These are phyloP conservation scores for Sciaenops ocellatus DNA, from an alignment of 2,797 vertebrate genomes.

Conservation along the genomic window DNA sequence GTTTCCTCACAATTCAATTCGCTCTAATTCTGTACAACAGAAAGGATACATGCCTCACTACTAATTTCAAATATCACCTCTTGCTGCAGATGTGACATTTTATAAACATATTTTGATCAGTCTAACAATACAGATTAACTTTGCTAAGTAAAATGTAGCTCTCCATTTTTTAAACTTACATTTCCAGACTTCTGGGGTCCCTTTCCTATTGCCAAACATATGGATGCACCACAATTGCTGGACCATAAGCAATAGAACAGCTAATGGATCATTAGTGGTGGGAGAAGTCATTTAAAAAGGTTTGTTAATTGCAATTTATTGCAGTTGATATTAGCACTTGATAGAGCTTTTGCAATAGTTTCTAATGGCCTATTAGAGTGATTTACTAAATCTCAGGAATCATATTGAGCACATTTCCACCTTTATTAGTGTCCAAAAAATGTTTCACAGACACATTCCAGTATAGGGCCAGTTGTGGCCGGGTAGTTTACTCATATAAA, in stretches of 20 bases:
- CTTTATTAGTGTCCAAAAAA: background rate
- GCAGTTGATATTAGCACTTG: conserved; percentile 48
- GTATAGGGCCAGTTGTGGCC: background rate
- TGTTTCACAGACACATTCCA: background rate
- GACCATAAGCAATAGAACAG: conserved; percentile 62
- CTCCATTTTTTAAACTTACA: conserved; percentile 10
- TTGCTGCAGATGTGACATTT: conserved; percentile 11
- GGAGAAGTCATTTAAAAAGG: conserved; percentile 73
- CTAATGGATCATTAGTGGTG: conserved; percentile 79
- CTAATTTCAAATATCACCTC: conserved; percentile 7
- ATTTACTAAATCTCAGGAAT: conserved; percentile 77
- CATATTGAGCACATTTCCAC: conserved; percentile 2
- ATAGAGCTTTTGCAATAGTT: conserved; percentile 62
- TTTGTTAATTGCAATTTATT: conserved; percentile 84
- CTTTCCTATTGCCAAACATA: conserved; percentile 38
- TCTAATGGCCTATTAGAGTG: conserved; percentile 74
- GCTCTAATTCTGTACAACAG: conserved; percentile 30
- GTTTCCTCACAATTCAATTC: conserved; percentile 37
- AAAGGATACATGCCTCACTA: conserved; percentile 4
- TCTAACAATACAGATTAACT: conserved; percentile 21
- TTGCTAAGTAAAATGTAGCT: conserved; percentile 5
- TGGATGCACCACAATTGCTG: conserved; percentile 30
- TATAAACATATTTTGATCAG: conserved; percentile 1
- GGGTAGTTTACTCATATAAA: background rate
- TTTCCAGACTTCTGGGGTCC: conserved; percentile 19